These are phyloP conservation scores for Drosophila willistoni DNA, from an alignment of 1,140 invertebrate species.

Conservation along the genomic window DNA sequence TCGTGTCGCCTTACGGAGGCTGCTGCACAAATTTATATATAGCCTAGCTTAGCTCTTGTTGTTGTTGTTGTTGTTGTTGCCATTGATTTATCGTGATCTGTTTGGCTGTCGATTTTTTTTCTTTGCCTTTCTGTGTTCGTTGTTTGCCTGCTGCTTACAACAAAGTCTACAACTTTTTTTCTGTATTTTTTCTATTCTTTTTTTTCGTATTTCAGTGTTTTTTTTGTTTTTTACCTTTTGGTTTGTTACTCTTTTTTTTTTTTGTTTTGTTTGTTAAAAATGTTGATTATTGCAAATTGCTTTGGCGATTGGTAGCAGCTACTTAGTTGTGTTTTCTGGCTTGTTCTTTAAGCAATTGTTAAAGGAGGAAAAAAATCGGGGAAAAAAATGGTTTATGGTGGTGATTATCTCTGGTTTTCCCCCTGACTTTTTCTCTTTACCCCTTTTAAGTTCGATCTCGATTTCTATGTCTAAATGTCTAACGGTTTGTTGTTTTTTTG, in stretches of 20 bases:
- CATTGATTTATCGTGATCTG: conserved; percentile 80
- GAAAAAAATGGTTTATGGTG: conserved; percentile 52
- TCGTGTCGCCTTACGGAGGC: conserved; percentile 70
- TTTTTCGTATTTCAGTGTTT: conserved; percentile 28
- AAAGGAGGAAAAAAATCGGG: conserved; percentile 38
- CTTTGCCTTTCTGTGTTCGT: conserved; percentile 34
- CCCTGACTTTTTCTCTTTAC: background rate
- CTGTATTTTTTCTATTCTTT: conserved; percentile 33
- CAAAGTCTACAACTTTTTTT: conserved; percentile 52
- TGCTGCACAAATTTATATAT: conserved; percentile 64
- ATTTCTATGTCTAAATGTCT: conserved; percentile 60
- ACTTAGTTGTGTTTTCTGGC: conserved; percentile 75
- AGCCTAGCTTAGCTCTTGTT: conserved; percentile 35
- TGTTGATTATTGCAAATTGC: conserved; percentile 82
- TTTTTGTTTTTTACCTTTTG: conserved; percentile 24
- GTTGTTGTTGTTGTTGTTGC: conserved; percentile 54
- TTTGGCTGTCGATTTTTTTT: conserved; percentile 72
- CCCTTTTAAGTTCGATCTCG: conserved; percentile 35
- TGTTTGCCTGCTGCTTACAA: conserved; percentile 57
- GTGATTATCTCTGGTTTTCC: conserved; percentile 50
- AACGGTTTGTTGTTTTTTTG: conserved; percentile 30
- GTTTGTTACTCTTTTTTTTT: conserved; percentile 37
- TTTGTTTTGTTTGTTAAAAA: conserved; percentile 66
- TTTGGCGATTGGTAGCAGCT: conserved; percentile 80
- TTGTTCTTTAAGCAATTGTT: conserved; percentile 76